Evolutionary conservation across 2,113 vertebrate species (phyloP).

Genomic region (Nothocercus nigrocapillus): DNA sequence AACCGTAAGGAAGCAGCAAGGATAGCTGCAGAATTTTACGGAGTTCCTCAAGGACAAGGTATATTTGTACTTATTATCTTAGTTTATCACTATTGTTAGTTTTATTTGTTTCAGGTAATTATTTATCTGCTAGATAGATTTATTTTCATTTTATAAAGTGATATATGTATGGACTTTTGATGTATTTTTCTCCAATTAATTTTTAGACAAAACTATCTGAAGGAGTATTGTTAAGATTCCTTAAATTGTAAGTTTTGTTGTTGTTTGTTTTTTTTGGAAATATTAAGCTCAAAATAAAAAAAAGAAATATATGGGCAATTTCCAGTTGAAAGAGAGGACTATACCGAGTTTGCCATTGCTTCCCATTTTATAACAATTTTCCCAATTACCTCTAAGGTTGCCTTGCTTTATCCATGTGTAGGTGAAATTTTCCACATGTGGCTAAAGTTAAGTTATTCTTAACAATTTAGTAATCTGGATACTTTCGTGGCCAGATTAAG

Average conservation of each 20-base stretch:
- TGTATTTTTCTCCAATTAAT: neutral
- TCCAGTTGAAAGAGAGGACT: neutral
- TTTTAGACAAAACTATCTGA: neutral
- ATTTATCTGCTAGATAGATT: neutral
- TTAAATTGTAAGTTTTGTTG: neutral
- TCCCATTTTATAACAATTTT: neutral
- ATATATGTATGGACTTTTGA: neutral
- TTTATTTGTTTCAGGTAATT: neutral
- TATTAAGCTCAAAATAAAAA: neutral
- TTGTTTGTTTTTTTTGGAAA: neutral
- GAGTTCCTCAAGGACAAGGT: constrained; percentile 90
- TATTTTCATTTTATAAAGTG: neutral
- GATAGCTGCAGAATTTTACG: constrained; percentile 95
- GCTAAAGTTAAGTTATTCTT: neutral
- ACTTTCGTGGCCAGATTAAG: neutral
- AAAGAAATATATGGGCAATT: neutral
- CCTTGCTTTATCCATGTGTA: neutral
- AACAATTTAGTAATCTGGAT: neutral
- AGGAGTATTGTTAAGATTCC: neutral
- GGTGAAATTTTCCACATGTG: neutral
- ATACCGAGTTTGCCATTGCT: neutral
- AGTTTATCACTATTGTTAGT: neutral
- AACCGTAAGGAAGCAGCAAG: constrained; percentile 95
- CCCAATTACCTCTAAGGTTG: neutral
- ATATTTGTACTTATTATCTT: constrained; percentile 60